Base-by-base conservation (phyloP, 1,140 invertebrate genomes). In the Trichonephila clavata region DNA sequence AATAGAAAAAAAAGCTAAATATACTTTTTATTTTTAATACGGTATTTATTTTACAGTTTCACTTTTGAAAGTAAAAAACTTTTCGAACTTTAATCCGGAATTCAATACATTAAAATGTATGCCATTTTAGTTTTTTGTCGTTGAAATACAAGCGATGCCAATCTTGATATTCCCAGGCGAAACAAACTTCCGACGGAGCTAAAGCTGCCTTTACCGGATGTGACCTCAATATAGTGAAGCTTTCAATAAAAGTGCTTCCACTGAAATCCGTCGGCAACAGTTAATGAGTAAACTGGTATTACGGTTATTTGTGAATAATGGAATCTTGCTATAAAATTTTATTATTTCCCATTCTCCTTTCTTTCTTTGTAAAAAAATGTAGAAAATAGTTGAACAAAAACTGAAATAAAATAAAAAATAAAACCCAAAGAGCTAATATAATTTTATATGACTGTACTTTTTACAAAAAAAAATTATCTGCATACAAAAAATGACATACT, bases 51-150 rank as follows among this genome's bases (percentile, higher is more conserved):
- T 77, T 77, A 14, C 13, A 60, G 21, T 84, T 84, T 84, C 81
- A 18, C 50, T 27, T 4, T 16, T 84, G 81, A 84, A 84, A 84
- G 43, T 21, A 7, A 84, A 84, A 84, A 27, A 57, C 21, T 21
- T 84, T 60, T 84, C 24, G 81, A 84, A 84, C 59, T 59, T 84
- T 84, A 84, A 84, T 84, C 81, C 81, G 24, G 81, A 60, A 27
- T 27, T 16, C 43, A 84, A 21, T n/a, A n/a, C 21, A 84, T 84
- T 80, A 84, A 77, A 68, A 84, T 50, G 7, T n/a, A 57, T 59
- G 43, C n/a, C 43, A 84, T 59, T 84, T 13, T 39, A 18, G n/a
- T 59, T 43, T 59, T 84, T 84, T 84, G 81, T 84, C 14, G 50
- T 7, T 18, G 24, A 84, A 59, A 6, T 20, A 24, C 57, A 24